These are phyloP conservation scores for Caprella mutica DNA, from an alignment of 2,888 invertebrate genomes.

Conservation along the genomic window DNA sequence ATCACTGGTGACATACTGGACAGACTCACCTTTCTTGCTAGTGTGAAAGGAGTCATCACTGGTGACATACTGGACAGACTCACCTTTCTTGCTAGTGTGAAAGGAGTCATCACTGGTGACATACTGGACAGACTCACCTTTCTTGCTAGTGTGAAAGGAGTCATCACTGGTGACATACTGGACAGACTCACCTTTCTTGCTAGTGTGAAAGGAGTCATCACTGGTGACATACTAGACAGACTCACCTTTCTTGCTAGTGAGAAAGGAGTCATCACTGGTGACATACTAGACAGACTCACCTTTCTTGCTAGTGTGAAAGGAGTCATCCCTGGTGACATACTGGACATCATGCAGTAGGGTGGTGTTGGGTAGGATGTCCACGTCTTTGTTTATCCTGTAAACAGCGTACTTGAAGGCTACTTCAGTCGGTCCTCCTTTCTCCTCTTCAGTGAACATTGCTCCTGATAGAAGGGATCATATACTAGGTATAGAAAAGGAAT, in stretches of 20 bases:
- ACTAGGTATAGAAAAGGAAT: too few species aligned
- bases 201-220: too few species aligned
- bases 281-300: too few species aligned
- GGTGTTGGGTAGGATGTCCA: constrained; percentile 66
- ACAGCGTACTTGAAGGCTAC: constrained; percentile 90
- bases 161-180: constrained; percentile 79
- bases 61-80: constrained; percentile 68
- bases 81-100: constrained; percentile 50
- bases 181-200: too few species aligned
- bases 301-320: constrained; percentile 60
- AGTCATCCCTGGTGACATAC: constrained; percentile 76
- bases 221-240: too few species aligned
- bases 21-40: constrained; percentile 43
- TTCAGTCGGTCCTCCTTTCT: constrained; percentile 72
- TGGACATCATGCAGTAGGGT: constrained; percentile 87
- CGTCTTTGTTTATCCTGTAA: constrained; percentile 81
- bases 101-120: constrained; percentile 81
- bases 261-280: too few species aligned
- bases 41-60: constrained; percentile 82
- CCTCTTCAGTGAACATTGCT: constrained; percentile 51
- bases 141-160: constrained; percentile 65
- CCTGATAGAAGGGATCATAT: too few species aligned
- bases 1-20: constrained; percentile 74
- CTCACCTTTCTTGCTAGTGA: too few species aligned
- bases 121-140: constrained; percentile 56